These are phyloP conservation scores for Polyommatus icarus DNA, from an alignment of 2,888 invertebrate species.

Conservation along the genomic window DNA sequence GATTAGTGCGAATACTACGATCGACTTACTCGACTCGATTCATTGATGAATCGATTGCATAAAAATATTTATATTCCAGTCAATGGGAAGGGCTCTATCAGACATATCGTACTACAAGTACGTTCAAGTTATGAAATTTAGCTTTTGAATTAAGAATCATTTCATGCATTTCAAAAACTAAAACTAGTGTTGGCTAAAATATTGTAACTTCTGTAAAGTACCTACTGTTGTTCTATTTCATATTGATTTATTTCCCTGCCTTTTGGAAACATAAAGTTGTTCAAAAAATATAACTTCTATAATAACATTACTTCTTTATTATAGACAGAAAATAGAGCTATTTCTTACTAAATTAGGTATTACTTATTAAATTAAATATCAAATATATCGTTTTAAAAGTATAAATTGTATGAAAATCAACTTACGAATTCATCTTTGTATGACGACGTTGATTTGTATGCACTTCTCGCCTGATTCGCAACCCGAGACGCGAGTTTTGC, in stretches of 20 bases:
- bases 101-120: slow-evolving; percentile 34
- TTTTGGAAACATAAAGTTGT: too few relatives aligned
- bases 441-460: slow-evolving; percentile 51
- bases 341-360: not conserved
- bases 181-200: too few relatives aligned
- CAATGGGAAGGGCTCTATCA: not conserved
- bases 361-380: not conserved
- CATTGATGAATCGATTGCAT: slow-evolving; percentile 67
- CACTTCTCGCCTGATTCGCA: slow-evolving; percentile 58
- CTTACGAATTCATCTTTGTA: slow-evolving; percentile 71
- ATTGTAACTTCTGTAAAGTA: too few relatives aligned
- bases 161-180: not conserved
- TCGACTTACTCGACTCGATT: slow-evolving; percentile 50
- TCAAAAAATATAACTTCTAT: too few relatives aligned
- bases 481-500: slow-evolving; percentile 53
- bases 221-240: too few relatives aligned
- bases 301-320: too few relatives aligned
- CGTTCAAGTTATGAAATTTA: not conserved
- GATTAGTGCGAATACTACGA: slow-evolving; percentile 66
- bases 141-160: not conserved
- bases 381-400: slow-evolving; percentile 31
- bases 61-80: slow-evolving; percentile 35
- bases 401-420: slow-evolving; percentile 42
- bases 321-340: not conserved
- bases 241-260: too few relatives aligned